Percentiles rank a stretch among this genome's conserved stretches.
Evolutionary conservation across 2,797 vertebrate genomes (phyloP).

Genomic region (Danio albolineatus): DNA sequence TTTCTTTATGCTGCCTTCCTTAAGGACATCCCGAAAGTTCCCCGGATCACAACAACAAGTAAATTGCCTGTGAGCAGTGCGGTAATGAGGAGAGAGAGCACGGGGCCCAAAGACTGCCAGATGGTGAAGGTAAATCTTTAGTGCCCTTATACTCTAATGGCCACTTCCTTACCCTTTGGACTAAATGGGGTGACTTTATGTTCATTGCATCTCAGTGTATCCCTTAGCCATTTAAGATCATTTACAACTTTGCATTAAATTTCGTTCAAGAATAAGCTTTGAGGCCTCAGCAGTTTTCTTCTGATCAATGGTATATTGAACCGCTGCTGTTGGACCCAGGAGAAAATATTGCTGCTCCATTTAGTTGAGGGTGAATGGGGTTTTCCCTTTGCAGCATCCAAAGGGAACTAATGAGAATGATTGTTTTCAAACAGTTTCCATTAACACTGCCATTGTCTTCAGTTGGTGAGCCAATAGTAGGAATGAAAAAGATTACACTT

Average conservation of each 20-base stretch:
- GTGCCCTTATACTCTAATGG: constrained; percentile 71
- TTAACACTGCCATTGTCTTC: background rate
- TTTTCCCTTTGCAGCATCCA: background rate
- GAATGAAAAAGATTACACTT: too few species aligned
- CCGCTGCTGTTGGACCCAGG: constrained; percentile 1
- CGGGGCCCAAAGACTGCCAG: constrained; percentile 75
- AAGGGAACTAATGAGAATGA: constrained; percentile 16
- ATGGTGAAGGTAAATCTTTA: constrained; percentile 80
- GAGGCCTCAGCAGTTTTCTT: constrained; percentile 35
- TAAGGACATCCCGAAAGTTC: constrained; percentile 82
- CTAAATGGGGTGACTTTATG: constrained; percentile 63
- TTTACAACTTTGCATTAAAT: constrained; percentile 51
- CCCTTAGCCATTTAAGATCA: constrained; percentile 59
- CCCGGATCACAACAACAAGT: constrained; percentile 77
- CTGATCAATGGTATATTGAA: constrained; percentile 43
- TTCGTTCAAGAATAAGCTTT: constrained; percentile 29
- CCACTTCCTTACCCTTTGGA: constrained; percentile 66
- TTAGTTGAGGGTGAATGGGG: constrained; percentile 7
- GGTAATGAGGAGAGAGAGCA: constrained; percentile 74
- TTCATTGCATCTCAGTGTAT: constrained; percentile 62
- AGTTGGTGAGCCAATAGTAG: too few species aligned
- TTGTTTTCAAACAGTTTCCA: background rate
- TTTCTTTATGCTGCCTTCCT: constrained; percentile 52
- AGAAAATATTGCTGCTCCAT: constrained; percentile 34
- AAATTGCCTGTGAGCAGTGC: constrained; percentile 73